Evolutionary conservation across 2,113 vertebrate species (phyloP).

Genomic region (Cranoglanis bouderius): DNA sequence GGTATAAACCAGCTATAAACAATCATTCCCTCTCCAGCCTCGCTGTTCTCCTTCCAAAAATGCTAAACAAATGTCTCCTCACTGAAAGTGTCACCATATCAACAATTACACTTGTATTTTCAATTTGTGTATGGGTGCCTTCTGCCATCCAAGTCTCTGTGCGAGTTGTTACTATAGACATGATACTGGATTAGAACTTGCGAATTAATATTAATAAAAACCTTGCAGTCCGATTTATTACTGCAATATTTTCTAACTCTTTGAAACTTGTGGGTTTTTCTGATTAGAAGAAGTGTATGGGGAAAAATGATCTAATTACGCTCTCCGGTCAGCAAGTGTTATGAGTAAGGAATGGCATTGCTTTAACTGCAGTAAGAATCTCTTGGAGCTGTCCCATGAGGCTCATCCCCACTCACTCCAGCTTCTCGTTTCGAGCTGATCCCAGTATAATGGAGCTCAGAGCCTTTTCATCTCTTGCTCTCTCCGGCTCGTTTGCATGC

Average conservation of each 20-base stretch:
- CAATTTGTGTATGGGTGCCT: background rate
- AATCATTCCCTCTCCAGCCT: background rate
- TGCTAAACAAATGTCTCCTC: background rate
- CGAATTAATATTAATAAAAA: background rate
- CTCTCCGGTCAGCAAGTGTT: background rate
- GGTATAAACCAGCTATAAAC: background rate
- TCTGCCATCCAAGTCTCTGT: background rate
- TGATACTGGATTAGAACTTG: background rate
- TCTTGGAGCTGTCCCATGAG: background rate
- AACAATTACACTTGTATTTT: background rate
- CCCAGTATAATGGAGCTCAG: background rate
- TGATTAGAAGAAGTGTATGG: background rate
- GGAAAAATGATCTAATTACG: background rate
- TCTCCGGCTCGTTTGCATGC: background rate
- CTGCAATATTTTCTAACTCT: background rate
- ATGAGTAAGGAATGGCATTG: no score
- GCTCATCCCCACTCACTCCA: background rate
- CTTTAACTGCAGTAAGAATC: background rate
- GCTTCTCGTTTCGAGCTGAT: background rate
- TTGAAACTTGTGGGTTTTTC: background rate
- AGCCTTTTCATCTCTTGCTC: slow-evolving; percentile 24
- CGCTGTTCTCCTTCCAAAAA: no score
- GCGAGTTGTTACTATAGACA: background rate
- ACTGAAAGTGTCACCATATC: background rate
- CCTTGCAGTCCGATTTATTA: background rate